These are phyloP conservation scores for Nebria ingens DNA, from an alignment of 1,140 invertebrate genomes.

Conservation along the genomic window DNA sequence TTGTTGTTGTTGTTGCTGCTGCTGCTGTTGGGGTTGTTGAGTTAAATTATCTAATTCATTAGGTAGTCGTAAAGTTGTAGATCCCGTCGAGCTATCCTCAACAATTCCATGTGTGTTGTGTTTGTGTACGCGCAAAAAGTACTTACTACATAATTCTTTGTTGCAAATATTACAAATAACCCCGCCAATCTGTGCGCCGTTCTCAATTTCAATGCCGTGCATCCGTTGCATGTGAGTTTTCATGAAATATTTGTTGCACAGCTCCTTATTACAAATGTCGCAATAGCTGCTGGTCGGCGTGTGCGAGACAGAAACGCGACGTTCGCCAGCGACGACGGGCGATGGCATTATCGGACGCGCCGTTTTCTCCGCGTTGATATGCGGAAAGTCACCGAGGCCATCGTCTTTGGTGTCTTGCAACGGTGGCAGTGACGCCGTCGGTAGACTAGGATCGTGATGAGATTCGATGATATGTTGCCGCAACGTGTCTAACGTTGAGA, in stretches of 20 bases:
- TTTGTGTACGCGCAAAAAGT: conserved; percentile 93
- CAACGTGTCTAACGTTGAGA: conserved; percentile 39
- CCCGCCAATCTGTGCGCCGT: conserved; percentile 79
- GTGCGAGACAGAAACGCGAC: conserved; percentile 31
- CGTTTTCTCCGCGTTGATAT: conserved; percentile 17
- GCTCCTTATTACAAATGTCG: conserved; percentile 98
- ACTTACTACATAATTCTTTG: conserved; percentile 95
- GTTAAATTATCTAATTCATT: conserved; percentile 35
- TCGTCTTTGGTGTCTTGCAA: conserved; percentile 23
- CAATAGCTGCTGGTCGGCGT: conserved; percentile 82
- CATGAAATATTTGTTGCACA: conserved; percentile 99
- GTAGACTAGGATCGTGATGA: conserved; percentile 32
- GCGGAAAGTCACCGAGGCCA: conserved; percentile 18
- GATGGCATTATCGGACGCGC: conserved; percentile 13
- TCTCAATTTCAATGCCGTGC: conserved; percentile 95
- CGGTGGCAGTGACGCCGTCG: conserved; percentile 16
- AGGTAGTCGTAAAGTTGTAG: conserved; percentile 34
- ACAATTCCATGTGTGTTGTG: conserved; percentile 95
- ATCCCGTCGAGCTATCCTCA: conserved; percentile 47
- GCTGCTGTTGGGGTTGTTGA: conserved; percentile 21
- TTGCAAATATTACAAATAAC: conserved; percentile 95
- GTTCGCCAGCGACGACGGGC: conserved; percentile 18
- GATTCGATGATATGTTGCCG: conserved; percentile 47
- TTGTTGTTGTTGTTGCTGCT: conserved; percentile 24
- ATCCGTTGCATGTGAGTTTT: conserved; percentile 99